These are phyloP conservation scores for Lypha dubia DNA, from an alignment of 2,888 invertebrate genomes.

Conservation along the genomic window DNA sequence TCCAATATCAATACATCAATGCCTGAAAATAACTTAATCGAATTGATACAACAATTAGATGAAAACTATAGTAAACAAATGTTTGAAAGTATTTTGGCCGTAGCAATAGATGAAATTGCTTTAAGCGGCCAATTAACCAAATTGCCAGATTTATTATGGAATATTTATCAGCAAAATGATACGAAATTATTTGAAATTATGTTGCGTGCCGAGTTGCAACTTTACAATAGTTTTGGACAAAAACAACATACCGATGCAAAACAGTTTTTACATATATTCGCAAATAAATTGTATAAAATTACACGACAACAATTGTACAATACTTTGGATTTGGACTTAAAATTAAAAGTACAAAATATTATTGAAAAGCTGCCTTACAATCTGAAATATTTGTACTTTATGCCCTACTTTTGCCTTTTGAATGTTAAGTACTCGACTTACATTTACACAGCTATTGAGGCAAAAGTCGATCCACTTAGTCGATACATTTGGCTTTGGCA, in stretches of 20 bases:
- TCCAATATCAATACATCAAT: neutral
- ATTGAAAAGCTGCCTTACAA: constrained; percentile 17
- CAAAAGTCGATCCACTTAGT: constrained; percentile 47
- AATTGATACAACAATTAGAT: neutral
- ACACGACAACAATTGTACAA: neutral
- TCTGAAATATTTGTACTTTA: constrained; percentile 58
- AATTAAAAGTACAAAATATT: constrained; percentile 31
- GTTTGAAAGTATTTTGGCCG: constrained; percentile 38
- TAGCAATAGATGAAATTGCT: constrained; percentile 19
- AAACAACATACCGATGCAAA: constrained; percentile 9
- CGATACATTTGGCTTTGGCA: constrained; percentile 63
- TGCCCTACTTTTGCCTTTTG: constrained; percentile 57
- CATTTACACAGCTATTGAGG: constrained; percentile 45
- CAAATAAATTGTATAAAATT: constrained; percentile 37
- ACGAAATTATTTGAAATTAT: constrained; percentile 20
- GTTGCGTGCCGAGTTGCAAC: constrained; percentile 34
- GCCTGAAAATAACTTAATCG: neutral
- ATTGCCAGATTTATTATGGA: constrained; percentile 35
- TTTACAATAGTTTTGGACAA: neutral
- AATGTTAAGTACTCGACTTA: constrained; percentile 50
- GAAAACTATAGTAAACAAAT: constrained; percentile 9
- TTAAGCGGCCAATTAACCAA: neutral
- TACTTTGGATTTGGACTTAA: neutral
- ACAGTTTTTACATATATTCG: constrained; percentile 20
- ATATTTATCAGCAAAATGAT: constrained; percentile 25